Evolutionary conservation across 2,113 vertebrate genomes (phyloP), one percentile per base, ranked within the genome.

Genomic region (Columba janthina): DNA sequence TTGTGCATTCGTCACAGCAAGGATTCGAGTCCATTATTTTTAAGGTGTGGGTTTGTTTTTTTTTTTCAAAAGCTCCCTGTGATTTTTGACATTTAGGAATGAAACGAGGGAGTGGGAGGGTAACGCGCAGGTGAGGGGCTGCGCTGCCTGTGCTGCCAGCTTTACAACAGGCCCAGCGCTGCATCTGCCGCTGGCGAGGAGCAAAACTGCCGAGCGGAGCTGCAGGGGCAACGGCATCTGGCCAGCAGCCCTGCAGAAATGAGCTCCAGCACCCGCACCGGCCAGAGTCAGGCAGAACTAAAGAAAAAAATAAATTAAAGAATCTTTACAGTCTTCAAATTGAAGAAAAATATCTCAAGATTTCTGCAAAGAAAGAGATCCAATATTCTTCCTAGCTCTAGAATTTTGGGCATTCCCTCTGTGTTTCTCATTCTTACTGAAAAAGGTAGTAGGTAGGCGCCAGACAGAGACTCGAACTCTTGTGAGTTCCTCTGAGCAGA

Each of bases 71-170:
- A 96, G 88, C 89, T 94, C 85, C 73, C 75, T 64, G 31, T 91
- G 95, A 87, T 96, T 97, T 97, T 78, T 97, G 84, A 96, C 93
- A 94, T 84, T 71, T 66, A 82, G 74, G 80, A 69, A 72, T 74
- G 92, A 88, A 93, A 79, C 56, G 85, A 93, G 56, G 84, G 96
- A 96, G 96, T 96, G 90, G 95, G 97, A 96, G 92, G 95, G 92
- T 48, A 65, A 91, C 77, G 92, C 84, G 92, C 97, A 97, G 91
- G 96, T 96, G 96, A 97, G 81, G 73, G 94, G 91, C 80, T 89
- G 60, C 64, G 61, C 58, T 72, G 31, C 40, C 93, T 95, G 89
- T 82, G 81, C 94, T 92, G 91, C 95, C 82, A 96, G 92, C 96
- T 97, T 66, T 66, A 92, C 88, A 88, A 90, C 19, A 48, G 57